Conservation (phyloP, 1,140 invertebrate genomes). For the Cotesia chilonis region DNA sequence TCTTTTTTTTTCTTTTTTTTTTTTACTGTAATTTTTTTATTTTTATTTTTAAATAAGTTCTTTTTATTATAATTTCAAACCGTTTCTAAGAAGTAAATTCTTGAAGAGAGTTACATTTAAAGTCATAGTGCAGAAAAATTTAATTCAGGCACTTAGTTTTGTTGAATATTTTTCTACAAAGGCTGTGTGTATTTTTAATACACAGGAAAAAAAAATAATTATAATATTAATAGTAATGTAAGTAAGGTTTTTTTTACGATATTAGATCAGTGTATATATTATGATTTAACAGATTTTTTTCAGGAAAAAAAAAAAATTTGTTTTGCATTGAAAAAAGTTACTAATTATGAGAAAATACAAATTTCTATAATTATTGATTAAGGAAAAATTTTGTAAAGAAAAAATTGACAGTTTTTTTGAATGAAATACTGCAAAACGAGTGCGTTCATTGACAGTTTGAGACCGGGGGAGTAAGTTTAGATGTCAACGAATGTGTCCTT, state of each 20-base stretch:
- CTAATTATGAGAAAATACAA: neutral
- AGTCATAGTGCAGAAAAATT: neutral
- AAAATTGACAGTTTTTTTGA: too few relatives aligned
- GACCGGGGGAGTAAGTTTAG: neutral
- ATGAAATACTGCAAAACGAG: neutral
- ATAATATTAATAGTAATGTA: slow-evolving; percentile 7
- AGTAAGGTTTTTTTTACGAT: slow-evolving; percentile 1
- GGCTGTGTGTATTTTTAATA: slow-evolving; percentile 25
- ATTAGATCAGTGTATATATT: neutral
- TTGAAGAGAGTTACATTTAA: neutral
- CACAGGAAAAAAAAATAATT: slow-evolving; percentile 22
- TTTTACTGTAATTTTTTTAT: slow-evolving; percentile 12
- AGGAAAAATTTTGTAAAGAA: too few relatives aligned
- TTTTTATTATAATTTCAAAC: slow-evolving; percentile 14
- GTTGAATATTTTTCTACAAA: slow-evolving; percentile 27
- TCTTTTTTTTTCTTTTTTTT: slow-evolving; percentile 25
- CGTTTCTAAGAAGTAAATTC: slow-evolving; percentile 7
- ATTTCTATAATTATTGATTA: too few relatives aligned
- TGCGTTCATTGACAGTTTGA: slow-evolving; percentile 4
- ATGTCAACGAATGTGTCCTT: slow-evolving; percentile 23
- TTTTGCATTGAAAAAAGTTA: slow-evolving; percentile 12
- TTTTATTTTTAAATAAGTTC: slow-evolving; percentile 1
- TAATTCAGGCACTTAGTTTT: neutral
- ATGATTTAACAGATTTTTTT: too few relatives aligned
- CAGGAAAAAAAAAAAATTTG: neutral